Evolutionary conservation across 2,113 vertebrate genomes (phyloP).

Genomic region (Butorides virescens): DNA sequence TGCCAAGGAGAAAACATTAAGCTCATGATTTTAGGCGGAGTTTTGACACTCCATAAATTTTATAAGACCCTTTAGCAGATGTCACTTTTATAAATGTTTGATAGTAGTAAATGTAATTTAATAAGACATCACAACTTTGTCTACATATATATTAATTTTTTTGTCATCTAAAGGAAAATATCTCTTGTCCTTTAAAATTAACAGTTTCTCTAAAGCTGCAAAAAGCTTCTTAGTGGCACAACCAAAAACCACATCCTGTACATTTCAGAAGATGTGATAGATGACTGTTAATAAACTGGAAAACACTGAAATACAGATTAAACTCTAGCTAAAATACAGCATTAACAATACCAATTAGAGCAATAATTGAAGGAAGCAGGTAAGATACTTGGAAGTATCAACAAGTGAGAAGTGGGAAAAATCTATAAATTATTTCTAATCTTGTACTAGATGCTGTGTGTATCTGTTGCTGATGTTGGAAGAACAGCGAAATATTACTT

Average conservation of each 20-base stretch:
- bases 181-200: background rate
- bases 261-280: background rate
- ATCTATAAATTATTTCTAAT: background rate
- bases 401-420: background rate
- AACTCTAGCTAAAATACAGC: background rate
- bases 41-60: background rate
- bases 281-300: background rate
- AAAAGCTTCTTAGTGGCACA: background rate
- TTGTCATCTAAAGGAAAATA: constrained; percentile 4
- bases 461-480: background rate
- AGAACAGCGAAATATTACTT: background rate
- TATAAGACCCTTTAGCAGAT: background rate
- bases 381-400: background rate
- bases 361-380: background rate
- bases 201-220: background rate
- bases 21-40: background rate
- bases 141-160: background rate
- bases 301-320: background rate
- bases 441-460: fast-evolving
- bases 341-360: background rate
- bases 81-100: background rate
- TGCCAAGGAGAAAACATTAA: background rate
- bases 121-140: background rate
- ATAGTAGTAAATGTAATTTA: background rate
- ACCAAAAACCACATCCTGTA: constrained; percentile 14